Percentiles rank a stretch among this genome's conserved stretches.
Evolutionary conservation across 2,113 vertebrate species (phyloP).

Genomic region (Vulpes ferrilata): DNA sequence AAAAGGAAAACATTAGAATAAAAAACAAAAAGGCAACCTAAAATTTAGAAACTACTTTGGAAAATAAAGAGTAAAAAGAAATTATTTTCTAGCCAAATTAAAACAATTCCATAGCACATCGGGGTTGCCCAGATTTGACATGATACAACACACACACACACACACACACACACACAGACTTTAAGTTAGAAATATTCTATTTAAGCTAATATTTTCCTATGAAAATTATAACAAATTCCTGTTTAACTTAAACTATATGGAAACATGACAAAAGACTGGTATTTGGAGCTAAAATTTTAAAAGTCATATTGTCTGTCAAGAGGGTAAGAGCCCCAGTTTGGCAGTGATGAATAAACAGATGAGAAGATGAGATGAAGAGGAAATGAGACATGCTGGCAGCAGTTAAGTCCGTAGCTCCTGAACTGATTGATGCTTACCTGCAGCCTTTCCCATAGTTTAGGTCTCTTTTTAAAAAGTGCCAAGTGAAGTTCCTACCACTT

Average conservation of each 20-base stretch:
- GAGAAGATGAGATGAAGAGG: not conserved
- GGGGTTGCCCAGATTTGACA: too few relatives aligned
- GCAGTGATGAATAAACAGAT: not conserved
- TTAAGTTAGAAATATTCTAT: not conserved
- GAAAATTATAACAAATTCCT: not conserved
- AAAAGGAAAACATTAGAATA: not conserved
- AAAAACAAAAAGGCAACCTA: not conserved
- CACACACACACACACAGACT: not conserved
- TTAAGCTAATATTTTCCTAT: not conserved
- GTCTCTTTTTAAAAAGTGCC: not conserved
- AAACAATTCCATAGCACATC: not conserved
- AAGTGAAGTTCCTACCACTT: not conserved
- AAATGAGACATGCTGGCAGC: not conserved
- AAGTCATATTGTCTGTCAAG: not conserved
- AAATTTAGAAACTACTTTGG: constrained; percentile 38
- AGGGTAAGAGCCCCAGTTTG: not conserved
- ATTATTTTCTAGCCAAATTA: not conserved
- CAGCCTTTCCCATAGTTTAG: not conserved
- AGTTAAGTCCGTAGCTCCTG: not conserved
- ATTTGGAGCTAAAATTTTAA: not conserved
- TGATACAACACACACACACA: not conserved
- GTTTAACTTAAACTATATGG: not conserved
- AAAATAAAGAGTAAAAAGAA: not conserved
- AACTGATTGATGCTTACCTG: not conserved
- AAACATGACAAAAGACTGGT: not conserved